A percentile compares a stretch with the other conserved stretches of the same genome.
phyloP scores from a whole-genome alignment of 2,797 vertebrate genomes.

The Enteromius paludinosus region DNA sequence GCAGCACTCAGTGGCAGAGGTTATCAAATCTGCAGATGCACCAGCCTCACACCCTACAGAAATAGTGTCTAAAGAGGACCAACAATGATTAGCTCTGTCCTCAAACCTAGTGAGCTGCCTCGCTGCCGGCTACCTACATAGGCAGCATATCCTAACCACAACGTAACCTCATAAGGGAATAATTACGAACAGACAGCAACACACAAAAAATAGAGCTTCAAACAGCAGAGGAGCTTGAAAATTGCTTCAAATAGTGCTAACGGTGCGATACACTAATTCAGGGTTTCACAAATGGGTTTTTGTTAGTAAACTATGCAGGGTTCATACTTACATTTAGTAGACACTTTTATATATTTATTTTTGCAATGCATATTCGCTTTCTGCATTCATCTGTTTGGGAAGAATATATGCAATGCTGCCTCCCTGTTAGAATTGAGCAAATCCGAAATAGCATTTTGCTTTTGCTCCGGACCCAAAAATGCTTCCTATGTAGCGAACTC shows the following conservation, averaged over 20 bases:
- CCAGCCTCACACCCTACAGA: constrained; percentile 20
- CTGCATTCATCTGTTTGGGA: background rate
- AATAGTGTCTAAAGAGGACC: background rate
- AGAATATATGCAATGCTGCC: background rate
- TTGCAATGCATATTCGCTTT: background rate
- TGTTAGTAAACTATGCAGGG: too few species aligned
- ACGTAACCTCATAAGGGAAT: background rate
- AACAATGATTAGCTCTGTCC: constrained; percentile 16
- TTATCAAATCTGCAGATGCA: constrained; percentile 52
- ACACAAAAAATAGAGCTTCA: background rate
- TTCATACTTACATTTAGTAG: too few species aligned
- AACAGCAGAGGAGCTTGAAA: background rate
- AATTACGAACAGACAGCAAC: background rate
- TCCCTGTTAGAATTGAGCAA: background rate
- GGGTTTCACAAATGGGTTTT: background rate
- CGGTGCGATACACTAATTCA: background rate
- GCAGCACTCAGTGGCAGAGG: constrained; percentile 35
- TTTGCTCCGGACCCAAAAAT: background rate
- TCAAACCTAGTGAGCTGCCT: constrained; percentile 13
- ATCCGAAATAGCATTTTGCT: background rate
- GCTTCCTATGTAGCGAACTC: background rate
- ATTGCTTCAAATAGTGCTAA: background rate
- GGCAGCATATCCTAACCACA: background rate
- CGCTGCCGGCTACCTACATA: background rate
- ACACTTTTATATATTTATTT: background rate